A percentile compares a stretch with the other conserved stretches of the same genome.
phyloP scores from a whole-genome alignment of 2,888 invertebrate species.

The Eupsilia transversa region DNA sequence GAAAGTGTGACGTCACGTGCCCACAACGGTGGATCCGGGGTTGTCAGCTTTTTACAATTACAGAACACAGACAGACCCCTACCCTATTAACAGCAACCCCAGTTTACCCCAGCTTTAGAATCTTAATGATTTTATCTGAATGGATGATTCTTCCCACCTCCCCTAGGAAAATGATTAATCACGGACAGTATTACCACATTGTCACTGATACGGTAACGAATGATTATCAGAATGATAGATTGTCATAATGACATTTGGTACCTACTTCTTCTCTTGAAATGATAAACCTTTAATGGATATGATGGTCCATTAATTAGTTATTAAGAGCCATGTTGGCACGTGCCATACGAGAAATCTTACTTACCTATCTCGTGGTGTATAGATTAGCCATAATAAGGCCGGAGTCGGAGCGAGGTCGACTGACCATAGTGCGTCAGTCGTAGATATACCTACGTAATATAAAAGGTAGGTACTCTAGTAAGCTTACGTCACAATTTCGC shows the following conservation, averaged over 20 bases:
- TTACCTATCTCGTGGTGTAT: neutral
- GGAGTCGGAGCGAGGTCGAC: neutral
- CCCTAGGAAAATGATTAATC: constrained; percentile 25
- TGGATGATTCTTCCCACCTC: constrained; percentile 16
- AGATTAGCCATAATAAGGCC: neutral
- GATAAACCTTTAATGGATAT: neutral
- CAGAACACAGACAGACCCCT: constrained; percentile 15
- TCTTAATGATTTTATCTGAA: constrained; percentile 28
- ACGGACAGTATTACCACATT: constrained; percentile 10
- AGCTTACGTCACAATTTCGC: constrained; percentile 29
- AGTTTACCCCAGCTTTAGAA: neutral
- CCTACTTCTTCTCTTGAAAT: neutral
- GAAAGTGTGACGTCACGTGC: no score
- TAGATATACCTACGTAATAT: neutral
- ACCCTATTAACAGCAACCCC: neutral
- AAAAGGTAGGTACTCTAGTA: neutral
- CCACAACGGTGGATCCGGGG: no score
- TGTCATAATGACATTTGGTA: neutral
- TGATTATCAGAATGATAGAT: neutral
- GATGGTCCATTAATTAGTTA: neutral
- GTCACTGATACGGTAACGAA: constrained; percentile 19
- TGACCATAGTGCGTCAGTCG: neutral
- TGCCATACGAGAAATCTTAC: no score
- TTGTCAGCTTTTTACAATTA: no score
- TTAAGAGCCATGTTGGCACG: neutral